A percentile compares a stretch with the other conserved stretches of the same genome.
Conservation (phyloP, 2,888 invertebrate species). For the Mongoloraphidia duomilia region DNA sequence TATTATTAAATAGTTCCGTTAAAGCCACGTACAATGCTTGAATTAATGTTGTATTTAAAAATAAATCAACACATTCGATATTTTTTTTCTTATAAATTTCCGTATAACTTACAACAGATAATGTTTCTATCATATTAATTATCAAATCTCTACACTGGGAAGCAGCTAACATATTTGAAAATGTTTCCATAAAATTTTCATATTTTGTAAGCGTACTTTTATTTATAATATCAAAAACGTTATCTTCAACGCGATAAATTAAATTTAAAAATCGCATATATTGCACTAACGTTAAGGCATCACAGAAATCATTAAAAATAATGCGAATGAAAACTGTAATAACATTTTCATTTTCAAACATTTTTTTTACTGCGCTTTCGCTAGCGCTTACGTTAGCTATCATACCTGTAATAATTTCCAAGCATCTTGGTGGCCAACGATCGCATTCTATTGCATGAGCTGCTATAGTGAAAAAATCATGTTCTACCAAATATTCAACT, state of each 20-base stretch:
- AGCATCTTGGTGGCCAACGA: too few relatives aligned
- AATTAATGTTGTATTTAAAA: too few relatives aligned
- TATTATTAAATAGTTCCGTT: too few relatives aligned
- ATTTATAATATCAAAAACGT: neutral
- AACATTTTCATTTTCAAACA: conserved; percentile 41
- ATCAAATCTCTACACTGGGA: too few relatives aligned
- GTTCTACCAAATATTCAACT: conserved; percentile 48
- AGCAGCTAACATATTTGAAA: too few relatives aligned
- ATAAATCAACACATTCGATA: too few relatives aligned
- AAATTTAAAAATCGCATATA: conserved; percentile 50
- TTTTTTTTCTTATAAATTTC: too few relatives aligned
- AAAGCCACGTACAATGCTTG: too few relatives aligned
- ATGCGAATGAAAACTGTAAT: conserved; percentile 34
- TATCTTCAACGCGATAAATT: conserved; percentile 12
- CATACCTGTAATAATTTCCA: conserved; percentile 72
- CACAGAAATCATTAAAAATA: conserved; percentile 43
- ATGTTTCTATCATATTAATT: too few relatives aligned
- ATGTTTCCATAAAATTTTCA: too few relatives aligned
- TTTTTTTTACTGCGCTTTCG: conserved; percentile 38
- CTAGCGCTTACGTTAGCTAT: conserved; percentile 71
- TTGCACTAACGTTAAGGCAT: conserved; percentile 59
- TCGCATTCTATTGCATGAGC: conserved; percentile 39
- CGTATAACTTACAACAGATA: too few relatives aligned
- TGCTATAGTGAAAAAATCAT: conserved; percentile 52
- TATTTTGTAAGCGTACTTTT: too few relatives aligned